phyloP scores from a whole-genome alignment of 64 coral and sea anemone genomes.

The Hydrozoanthus tunicans region DNA sequence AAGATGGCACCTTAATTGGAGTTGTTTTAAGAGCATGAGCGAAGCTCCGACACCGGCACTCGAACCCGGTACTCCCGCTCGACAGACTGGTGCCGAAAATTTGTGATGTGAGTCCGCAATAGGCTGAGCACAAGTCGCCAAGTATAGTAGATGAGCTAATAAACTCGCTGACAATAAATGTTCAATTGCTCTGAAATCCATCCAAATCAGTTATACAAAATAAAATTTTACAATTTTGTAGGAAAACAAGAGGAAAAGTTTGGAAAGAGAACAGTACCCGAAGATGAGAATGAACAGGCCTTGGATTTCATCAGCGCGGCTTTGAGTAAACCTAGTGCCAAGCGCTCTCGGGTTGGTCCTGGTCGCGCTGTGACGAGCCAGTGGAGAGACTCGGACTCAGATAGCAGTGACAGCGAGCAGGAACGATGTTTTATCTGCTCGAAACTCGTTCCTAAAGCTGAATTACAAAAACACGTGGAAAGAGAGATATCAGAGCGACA shows the following conservation, averaged over 20 bases:
- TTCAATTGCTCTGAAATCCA: no score
- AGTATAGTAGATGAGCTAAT: no score
- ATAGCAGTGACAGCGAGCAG: conserved; percentile 23
- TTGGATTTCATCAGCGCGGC: not conserved
- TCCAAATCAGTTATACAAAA: no score
- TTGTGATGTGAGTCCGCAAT: no score
- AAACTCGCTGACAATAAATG: no score
- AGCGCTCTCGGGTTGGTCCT: conserved; percentile 27
- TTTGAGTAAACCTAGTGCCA: conserved; percentile 4
- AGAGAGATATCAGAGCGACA: conserved; percentile 14
- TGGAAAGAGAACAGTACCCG: not conserved
- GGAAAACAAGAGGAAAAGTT: not conserved
- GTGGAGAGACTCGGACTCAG: conserved; percentile 19
- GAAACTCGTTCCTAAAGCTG: not conserved
- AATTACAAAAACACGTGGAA: conserved; percentile 8
- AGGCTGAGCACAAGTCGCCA: no score
- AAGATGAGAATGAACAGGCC: conserved; percentile 14
- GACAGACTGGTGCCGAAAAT: no score
- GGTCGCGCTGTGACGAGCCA: conserved; percentile 20
- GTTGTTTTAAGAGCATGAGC: no score
- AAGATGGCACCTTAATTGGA: no score
- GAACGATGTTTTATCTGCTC: conserved; percentile 23
- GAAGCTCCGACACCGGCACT: no score
- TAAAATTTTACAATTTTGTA: no score
- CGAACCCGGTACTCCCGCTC: no score